Base-by-base conservation (phyloP, 2,888 invertebrate genomes). In the Parnassius glacialis region DNA sequence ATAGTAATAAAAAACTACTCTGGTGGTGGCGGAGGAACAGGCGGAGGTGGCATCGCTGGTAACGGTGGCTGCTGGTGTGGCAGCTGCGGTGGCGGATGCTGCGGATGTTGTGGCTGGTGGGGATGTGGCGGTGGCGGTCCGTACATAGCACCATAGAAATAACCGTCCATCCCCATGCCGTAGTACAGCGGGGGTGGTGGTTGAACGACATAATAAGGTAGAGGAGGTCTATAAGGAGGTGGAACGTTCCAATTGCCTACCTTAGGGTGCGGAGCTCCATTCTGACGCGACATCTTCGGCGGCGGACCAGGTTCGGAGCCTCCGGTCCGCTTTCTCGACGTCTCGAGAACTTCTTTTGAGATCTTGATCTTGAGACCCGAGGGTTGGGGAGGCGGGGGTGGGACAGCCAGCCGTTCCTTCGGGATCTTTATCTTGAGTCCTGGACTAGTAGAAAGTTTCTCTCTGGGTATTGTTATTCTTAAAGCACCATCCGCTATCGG, bases 381-480 rank as follows among this genome's bases (percentile, higher is more conserved):
- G 0, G 84, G 72, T 44, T 85, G 84, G 2, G 86, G 86, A 34
- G 83, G 87, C 0, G 83, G 92, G 68, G 83, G 90, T 57, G 90
- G 93, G 56, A 91, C 92, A 70, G 94, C 94, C 51, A 96, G 82
- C 57, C 95, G 90, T 67, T 96, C 96, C 76, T 95, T 96, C 0
- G 95, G 94, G 58, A 97, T 97, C 82, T 96, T 97, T 56, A 97
- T 95, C 81, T 96, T 96, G 54, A 97, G 78, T 0, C 95, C 94
- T 0, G 92, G 88, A 58, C 85, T 85, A 0, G 89, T 71, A 0
- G 86, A 81, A 1, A 90, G 61, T 64, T 89, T 90, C 1, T 92
- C 92, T 12, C 88, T 68, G 0, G 91, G 91, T 62, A 92, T 91
- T 0, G 91, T 92, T 71, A 92, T 91, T 63, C 83, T 72, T 1